Percentiles rank a stretch among this genome's conserved stretches.
Evolutionary conservation across 1,140 invertebrate genomes (phyloP).

Genomic region (Aporrectodea caliginosa): DNA sequence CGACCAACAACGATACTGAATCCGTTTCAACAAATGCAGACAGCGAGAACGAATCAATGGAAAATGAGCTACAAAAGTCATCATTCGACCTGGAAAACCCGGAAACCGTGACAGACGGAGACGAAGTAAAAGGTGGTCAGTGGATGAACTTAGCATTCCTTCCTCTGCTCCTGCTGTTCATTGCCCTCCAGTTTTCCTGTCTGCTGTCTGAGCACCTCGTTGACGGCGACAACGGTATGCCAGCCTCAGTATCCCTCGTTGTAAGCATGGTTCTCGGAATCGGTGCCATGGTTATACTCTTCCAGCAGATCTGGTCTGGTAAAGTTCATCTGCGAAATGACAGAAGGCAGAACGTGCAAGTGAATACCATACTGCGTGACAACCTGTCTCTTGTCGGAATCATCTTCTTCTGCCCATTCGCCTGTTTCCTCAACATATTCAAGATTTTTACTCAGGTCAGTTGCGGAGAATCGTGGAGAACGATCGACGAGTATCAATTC

Average conservation of each 20-base stretch:
- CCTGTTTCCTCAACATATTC: not conserved
- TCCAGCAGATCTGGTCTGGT: not conserved
- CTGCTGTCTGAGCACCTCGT: not conserved
- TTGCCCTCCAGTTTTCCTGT: not conserved
- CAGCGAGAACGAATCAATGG: too few relatives aligned
- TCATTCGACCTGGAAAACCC: too few relatives aligned
- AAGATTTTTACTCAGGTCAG: not conserved
- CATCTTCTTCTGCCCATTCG: not conserved
- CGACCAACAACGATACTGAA: too few relatives aligned
- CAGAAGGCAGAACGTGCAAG: too few relatives aligned
- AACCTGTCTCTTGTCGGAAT: not conserved
- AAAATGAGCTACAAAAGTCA: too few relatives aligned
- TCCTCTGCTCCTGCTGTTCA: not conserved
- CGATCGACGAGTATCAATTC: too few relatives aligned
- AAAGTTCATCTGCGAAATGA: not conserved
- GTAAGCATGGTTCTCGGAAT: not conserved
- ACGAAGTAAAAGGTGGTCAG: not conserved
- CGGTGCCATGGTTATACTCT: not conserved
- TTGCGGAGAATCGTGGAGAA: not conserved
- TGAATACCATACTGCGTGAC: not conserved
- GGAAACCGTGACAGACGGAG: too few relatives aligned
- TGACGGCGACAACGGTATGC: not conserved
- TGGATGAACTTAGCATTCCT: not conserved
- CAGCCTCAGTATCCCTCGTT: not conserved
- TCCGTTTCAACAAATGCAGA: too few relatives aligned